These are phyloP conservation scores for Riptortus pedestris DNA, from an alignment of 1,140 invertebrate species.

Conservation along the genomic window DNA sequence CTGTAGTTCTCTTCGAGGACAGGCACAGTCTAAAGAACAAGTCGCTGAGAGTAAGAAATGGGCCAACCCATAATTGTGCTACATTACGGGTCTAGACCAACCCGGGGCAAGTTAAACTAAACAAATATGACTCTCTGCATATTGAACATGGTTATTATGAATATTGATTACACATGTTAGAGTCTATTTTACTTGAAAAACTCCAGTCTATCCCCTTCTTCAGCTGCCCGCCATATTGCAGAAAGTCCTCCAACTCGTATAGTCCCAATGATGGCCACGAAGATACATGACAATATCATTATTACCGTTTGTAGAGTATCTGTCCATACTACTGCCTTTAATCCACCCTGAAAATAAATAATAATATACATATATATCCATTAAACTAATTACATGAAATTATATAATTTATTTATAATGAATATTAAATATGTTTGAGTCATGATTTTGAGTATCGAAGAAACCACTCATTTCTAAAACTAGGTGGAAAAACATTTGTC, in stretches of 20 bases:
- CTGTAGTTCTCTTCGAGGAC: too few species aligned
- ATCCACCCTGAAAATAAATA: constrained; percentile 58
- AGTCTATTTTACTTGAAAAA: neutral
- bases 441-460: neutral
- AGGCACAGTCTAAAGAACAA: too few species aligned
- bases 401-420: too few species aligned
- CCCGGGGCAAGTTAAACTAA: too few species aligned
- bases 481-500: too few species aligned
- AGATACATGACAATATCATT: constrained; percentile 72
- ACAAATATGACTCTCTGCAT: neutral
- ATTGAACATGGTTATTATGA: neutral
- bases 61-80: too few species aligned
- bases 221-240: neutral
- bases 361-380: too few species aligned
- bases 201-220: neutral
- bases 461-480: too few species aligned
- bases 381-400: too few species aligned
- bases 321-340: constrained; percentile 89
- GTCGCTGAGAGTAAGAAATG: too few species aligned
- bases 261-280: constrained; percentile 69
- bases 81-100: too few species aligned
- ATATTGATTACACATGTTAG: too few species aligned
- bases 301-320: constrained; percentile 78
- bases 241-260: constrained; percentile 62
- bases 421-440: neutral